phyloP scores from a whole-genome alignment of 2,797 vertebrate genomes.

The Spheniscus humboldti region DNA sequence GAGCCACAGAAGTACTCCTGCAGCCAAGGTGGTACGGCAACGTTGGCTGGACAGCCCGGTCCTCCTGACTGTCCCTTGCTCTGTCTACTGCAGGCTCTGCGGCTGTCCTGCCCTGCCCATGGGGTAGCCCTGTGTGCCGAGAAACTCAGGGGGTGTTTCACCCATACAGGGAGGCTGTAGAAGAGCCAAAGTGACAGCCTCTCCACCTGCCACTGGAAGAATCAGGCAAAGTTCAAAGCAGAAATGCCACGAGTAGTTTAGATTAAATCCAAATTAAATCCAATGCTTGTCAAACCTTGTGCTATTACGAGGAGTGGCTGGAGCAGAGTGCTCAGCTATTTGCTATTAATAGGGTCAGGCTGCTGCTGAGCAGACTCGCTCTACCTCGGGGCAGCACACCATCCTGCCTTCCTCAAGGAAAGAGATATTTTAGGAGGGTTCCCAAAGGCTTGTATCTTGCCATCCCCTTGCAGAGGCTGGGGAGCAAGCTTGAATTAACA shows the following conservation, averaged over 20 bases:
- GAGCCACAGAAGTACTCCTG: not conserved
- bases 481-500: not conserved
- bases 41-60: accelerated
- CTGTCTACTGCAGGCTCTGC: not conserved
- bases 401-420: not conserved
- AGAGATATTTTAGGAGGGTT: not conserved
- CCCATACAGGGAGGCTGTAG: accelerated
- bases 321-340: not conserved
- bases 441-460: not conserved
- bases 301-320: not conserved
- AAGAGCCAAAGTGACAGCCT: not conserved
- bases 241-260: not conserved
- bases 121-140: accelerated
- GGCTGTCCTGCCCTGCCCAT: not conserved
- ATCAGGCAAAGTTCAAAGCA: not conserved
- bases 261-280: not conserved
- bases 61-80: not conserved
- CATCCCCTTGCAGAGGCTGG: not conserved
- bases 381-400: not conserved
- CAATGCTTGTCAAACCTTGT: not conserved
- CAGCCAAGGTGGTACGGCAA: not conserved
- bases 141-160: too few species aligned
- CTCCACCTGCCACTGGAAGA: not conserved
- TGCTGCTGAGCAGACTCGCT: not conserved
- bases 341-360: not conserved